Evolutionary conservation across 2,888 invertebrate genomes (phyloP), one percentile per base, ranked within the genome.

Genomic region (Andrena bucephala): DNA sequence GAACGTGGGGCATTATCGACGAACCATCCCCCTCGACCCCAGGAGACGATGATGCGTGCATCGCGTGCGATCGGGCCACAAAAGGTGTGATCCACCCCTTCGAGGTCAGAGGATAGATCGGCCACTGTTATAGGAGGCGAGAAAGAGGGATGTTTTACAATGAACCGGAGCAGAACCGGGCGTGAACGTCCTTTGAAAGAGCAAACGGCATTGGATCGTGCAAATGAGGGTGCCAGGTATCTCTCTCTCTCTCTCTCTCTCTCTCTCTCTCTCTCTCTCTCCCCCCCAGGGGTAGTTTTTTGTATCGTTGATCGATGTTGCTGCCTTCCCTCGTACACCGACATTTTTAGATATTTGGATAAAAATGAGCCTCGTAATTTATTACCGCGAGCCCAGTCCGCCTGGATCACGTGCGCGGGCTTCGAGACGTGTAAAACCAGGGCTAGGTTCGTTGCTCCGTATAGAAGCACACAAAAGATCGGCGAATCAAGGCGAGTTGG

Each of bases 111-210:
- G 83, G 80, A 75, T 57, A 71, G 57, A 73, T 42, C 78, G 66
- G 67, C 54, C 48, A 69, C 50, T 31, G 73, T 74, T 79, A 66
- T 42, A 63, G 48, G 57, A 66, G 66, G 79, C 67, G 87, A 75
- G 91, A 91, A 57, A 92, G 92, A 92, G 92, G 92, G 91, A 92
- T 92, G 92, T 92, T 92, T 92, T 91, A 93, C 91, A 92, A 92
- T 92, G 90, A 91, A 88, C 86, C 82, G 83, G 67, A 83, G 81
- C 88, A 79, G 77, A 78, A 75, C 75, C 85, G 89, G 81, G 85
- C 83, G 92, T 92, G 91, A 90, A 91, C 89, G 89, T 88, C 83
- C 87, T 87, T 86, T 87, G 85, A 88, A 87, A 90, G 86, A 87
- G 85, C 89, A 87, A 91, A 90, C 80, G 91, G 90, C 89, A 89